A percentile compares a stretch with the other conserved stretches of the same genome.
Evolutionary conservation across 2,797 vertebrate species (phyloP).

Genomic region (Florisuga fusca): DNA sequence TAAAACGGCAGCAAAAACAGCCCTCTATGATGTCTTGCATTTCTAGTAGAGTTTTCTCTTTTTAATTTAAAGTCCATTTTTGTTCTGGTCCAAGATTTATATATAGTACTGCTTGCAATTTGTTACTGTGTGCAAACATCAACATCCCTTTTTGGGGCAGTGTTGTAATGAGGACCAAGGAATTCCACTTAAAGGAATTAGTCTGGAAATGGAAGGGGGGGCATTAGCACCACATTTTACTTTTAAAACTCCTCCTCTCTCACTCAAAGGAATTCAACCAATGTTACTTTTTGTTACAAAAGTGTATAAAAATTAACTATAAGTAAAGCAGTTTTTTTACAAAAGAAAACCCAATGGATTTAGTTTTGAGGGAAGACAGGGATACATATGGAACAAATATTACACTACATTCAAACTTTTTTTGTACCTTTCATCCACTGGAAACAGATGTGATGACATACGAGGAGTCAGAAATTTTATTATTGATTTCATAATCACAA

Average conservation of each 20-base stretch:
- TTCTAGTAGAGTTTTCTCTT: background rate
- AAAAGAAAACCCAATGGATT: slow-evolving; percentile 54
- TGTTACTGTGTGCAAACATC: slow-evolving; percentile 47
- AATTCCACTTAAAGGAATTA: slow-evolving; percentile 35
- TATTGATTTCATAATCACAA: slow-evolving; percentile 43
- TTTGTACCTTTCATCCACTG: slow-evolving; percentile 10
- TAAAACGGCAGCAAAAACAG: background rate
- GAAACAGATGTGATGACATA: background rate
- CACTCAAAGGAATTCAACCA: slow-evolving; percentile 48
- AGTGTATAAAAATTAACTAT: slow-evolving; percentile 22
- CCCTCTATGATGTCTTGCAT: background rate
- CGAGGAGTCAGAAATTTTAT: slow-evolving; percentile 45
- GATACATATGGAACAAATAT: slow-evolving; percentile 49
- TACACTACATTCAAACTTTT: slow-evolving; percentile 43
- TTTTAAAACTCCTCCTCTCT: slow-evolving; percentile 25
- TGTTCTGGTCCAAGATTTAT: background rate
- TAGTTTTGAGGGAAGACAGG: slow-evolving; percentile 67
- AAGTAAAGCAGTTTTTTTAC: slow-evolving; percentile 31
- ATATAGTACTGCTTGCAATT: background rate
- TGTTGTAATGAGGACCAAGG: slow-evolving; percentile 28
- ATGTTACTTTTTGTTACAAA: slow-evolving; percentile 32
- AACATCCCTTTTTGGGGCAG: background rate
- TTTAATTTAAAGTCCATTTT: background rate
- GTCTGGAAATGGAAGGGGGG: background rate
- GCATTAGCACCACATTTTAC: slow-evolving; percentile 19